Conservation (phyloP, 1,140 invertebrate species). For the Amyelois transitella region DNA sequence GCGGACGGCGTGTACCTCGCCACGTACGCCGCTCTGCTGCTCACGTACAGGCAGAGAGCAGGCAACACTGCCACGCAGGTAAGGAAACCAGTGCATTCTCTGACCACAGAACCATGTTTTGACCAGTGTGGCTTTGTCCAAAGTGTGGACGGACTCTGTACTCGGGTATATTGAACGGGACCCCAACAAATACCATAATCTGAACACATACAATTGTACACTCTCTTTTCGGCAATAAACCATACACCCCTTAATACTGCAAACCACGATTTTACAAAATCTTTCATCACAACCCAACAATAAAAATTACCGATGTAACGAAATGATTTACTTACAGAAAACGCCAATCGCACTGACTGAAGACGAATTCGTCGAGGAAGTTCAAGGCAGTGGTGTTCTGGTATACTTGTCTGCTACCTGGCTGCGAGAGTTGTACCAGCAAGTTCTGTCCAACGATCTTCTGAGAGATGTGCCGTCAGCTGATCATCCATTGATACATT, state of each 20-base stretch:
- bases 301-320: too few relatives aligned
- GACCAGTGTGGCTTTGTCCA: too few relatives aligned
- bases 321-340: slow-evolving; percentile 60
- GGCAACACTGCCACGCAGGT: slow-evolving; percentile 68
- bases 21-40: slow-evolving; percentile 86
- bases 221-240: too few relatives aligned
- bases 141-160: too few relatives aligned
- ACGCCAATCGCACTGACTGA: slow-evolving; percentile 77
- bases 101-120: too few relatives aligned
- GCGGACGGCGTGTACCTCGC: slow-evolving; percentile 96
- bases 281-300: too few relatives aligned
- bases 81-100: too few relatives aligned
- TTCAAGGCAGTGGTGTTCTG: slow-evolving; percentile 91
- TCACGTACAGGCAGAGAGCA: slow-evolving; percentile 84
- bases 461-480: slow-evolving; percentile 74
- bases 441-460: slow-evolving; percentile 85
- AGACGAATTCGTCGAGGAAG: slow-evolving; percentile 92
- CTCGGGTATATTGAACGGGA: too few relatives aligned
- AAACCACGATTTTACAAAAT: too few relatives aligned
- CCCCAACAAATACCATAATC: too few relatives aligned
- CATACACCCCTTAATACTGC: too few relatives aligned
- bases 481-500: slow-evolving; percentile 80
- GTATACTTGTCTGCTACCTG: slow-evolving; percentile 94
- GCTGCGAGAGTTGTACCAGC: slow-evolving; percentile 93
- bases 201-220: too few relatives aligned